Evolutionary conservation across 2,113 vertebrate genomes (phyloP).

Genomic region (Accipiter virgatus): DNA sequence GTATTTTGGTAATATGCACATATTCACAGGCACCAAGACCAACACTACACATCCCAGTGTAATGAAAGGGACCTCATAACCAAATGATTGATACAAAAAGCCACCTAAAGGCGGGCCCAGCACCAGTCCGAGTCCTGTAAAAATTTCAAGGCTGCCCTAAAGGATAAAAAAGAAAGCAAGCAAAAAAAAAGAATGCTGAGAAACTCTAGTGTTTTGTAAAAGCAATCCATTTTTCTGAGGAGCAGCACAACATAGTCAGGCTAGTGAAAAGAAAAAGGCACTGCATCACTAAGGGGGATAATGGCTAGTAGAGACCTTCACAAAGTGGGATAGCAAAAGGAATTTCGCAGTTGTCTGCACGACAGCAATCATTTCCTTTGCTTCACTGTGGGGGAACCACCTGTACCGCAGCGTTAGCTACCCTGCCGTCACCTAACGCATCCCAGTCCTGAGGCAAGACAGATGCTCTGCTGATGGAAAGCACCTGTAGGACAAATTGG

Average conservation of each 20-base stretch:
- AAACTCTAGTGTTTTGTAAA: neutral
- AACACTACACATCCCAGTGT: conserved; percentile 84
- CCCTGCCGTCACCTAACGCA: neutral
- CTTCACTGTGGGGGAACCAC: neutral
- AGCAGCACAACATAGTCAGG: neutral
- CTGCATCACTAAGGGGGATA: neutral
- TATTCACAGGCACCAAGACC: conserved; percentile 86
- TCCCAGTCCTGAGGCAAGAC: neutral
- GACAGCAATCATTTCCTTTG: neutral
- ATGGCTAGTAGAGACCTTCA: neutral
- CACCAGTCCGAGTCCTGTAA: conserved; percentile 88
- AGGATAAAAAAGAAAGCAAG: neutral
- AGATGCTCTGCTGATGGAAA: neutral
- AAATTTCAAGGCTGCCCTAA: conserved; percentile 92
- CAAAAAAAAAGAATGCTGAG: neutral
- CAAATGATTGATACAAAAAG: conserved; percentile 90
- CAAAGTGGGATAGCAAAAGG: neutral
- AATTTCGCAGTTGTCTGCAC: neutral
- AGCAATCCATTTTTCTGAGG: neutral
- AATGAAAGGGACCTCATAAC: conserved; percentile 91
- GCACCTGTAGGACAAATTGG: neutral
- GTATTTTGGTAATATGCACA: conserved; percentile 83
- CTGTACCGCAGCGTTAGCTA: neutral
- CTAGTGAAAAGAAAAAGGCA: neutral
- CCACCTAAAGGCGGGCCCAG: conserved; percentile 92